Percentiles rank a stretch among this genome's conserved stretches.
phyloP scores from a whole-genome alignment of 2,113 vertebrate species.

The Ammospiza nelsoni region DNA sequence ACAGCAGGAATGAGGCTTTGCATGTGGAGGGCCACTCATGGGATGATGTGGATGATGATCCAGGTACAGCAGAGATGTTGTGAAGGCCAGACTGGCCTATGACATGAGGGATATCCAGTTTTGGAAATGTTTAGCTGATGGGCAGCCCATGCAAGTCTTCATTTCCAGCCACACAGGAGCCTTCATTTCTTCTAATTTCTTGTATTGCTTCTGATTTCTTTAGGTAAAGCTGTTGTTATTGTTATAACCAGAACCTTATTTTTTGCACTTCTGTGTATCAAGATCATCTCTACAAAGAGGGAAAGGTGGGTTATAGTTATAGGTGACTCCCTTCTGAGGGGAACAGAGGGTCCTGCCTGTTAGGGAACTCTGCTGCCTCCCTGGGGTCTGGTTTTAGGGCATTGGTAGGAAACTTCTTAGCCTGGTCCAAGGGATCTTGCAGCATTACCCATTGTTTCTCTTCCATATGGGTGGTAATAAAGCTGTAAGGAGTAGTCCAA shows the following conservation, averaged over 20 bases:
- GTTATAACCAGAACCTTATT: too few relatives aligned
- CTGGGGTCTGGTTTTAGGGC: neutral
- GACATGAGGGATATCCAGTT: too few relatives aligned
- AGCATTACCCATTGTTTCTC: neutral
- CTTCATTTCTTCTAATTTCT: too few relatives aligned
- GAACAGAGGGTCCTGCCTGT: neutral
- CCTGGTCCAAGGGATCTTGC: neutral
- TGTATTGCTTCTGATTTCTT: too few relatives aligned
- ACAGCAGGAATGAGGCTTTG: neutral
- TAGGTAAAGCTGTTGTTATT: too few relatives aligned
- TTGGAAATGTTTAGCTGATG: too few relatives aligned
- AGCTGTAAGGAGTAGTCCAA: neutral
- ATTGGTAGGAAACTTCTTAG: neutral
- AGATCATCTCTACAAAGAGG: fast-evolving
- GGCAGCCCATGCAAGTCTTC: too few relatives aligned
- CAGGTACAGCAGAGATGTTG: neutral
- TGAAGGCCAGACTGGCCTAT: neutral
- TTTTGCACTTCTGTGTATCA: too few relatives aligned
- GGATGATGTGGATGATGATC: neutral
- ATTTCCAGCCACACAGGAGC: too few relatives aligned
- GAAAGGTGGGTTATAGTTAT: neutral
- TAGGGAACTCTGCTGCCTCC: neutral
- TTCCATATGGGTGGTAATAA: neutral
- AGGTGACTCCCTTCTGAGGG: neutral
- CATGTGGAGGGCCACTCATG: neutral